Evolutionary conservation across 2,888 invertebrate genomes (phyloP).

Genomic region (Micropterix aruncella): DNA sequence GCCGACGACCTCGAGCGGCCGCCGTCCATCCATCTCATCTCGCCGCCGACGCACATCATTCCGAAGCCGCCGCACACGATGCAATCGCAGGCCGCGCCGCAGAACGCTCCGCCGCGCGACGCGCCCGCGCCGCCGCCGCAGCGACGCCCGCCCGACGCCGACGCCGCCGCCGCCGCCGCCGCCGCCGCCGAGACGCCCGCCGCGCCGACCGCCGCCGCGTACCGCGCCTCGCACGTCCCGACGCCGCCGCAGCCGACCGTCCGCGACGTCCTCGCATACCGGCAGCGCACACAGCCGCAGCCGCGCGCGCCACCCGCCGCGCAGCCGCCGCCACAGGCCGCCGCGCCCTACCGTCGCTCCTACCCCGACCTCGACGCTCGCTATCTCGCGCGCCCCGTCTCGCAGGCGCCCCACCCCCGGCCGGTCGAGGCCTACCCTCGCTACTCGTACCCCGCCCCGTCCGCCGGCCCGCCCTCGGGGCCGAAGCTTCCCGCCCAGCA

Average conservation of each 20-base stretch:
- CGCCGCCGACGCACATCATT: constrained; percentile 31
- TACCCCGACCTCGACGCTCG: neutral
- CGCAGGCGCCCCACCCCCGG: constrained; percentile 1
- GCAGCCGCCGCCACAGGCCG: constrained; percentile 8
- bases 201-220: neutral
- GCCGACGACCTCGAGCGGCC: constrained; percentile 28
- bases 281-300: constrained; percentile 21
- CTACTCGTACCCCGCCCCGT: constrained; percentile 6
- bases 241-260: constrained; percentile 22
- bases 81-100: constrained; percentile 3
- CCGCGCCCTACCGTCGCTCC: constrained; percentile 1
- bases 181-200: constrained; percentile 5
- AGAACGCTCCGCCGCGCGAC: constrained; percentile 15
- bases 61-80: constrained; percentile 22
- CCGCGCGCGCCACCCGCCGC: constrained; percentile 14
- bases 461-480: constrained; percentile 10
- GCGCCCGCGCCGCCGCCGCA: constrained; percentile 30
- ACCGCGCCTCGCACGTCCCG: constrained; percentile 21
- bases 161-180: constrained; percentile 1
- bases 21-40: constrained; percentile 21
- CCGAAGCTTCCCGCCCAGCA: constrained; percentile 3
- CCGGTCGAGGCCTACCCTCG: constrained; percentile 4
- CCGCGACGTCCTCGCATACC: constrained; percentile 27
- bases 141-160: constrained; percentile 17
- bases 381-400: neutral